These are phyloP conservation scores for Nemapogon koenigi DNA, from an alignment of 2,888 invertebrate genomes.

Conservation along the genomic window DNA sequence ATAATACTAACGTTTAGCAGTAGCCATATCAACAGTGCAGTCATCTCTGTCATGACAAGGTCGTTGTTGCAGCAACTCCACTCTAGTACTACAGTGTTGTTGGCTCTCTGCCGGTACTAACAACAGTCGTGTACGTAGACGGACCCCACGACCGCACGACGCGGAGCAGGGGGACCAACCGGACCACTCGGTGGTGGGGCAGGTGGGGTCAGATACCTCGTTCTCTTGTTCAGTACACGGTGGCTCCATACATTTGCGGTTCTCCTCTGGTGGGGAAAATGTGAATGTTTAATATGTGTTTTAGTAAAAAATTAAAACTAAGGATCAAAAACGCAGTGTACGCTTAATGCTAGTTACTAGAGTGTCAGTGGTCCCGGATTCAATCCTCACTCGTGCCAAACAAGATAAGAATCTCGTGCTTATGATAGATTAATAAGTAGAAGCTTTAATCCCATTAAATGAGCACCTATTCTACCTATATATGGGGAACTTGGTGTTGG, in stretches of 20 bases:
- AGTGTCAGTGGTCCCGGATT: no score
- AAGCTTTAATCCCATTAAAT: no score
- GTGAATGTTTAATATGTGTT: no score
- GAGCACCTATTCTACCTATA: no score
- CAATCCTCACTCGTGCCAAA: no score
- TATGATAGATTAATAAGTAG: no score
- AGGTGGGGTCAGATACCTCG: slow-evolving; percentile 65
- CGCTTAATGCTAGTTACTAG: no score
- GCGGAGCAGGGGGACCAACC: slow-evolving; percentile 93
- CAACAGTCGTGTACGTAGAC: slow-evolving; percentile 55
- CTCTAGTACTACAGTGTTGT: slow-evolving; percentile 68
- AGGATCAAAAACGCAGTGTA: no score
- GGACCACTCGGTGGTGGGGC: slow-evolving; percentile 88
- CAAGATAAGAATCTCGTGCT: no score
- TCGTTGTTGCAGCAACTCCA: slow-evolving; percentile 78
- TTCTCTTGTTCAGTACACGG: slow-evolving; percentile 64
- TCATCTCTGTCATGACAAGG: slow-evolving; percentile 71
- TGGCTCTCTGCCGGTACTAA: slow-evolving; percentile 70
- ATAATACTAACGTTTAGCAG: slow-evolving; percentile 79
- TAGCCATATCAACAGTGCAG: slow-evolving; percentile 75
- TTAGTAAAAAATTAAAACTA: no score
- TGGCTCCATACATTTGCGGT: slow-evolving; percentile 79
- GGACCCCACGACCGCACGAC: slow-evolving; percentile 83
- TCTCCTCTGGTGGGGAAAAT: no score
- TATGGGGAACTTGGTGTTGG: no score